Evolutionary conservation across 2,113 vertebrate species (phyloP).

Genomic region (Engraulis encrasicolus): DNA sequence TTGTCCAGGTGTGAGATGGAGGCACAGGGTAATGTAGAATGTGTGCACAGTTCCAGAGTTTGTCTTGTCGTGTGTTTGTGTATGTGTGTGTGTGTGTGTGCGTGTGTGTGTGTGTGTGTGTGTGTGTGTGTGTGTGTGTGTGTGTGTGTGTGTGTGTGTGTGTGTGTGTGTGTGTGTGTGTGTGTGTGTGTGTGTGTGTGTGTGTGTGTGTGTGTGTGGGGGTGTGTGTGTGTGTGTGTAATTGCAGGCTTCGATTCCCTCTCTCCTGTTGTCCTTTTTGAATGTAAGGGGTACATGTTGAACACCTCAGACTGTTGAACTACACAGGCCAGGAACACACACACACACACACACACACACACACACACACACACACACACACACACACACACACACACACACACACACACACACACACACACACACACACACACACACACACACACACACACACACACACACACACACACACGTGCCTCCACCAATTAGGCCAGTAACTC

Average conservation of each 20-base stretch:
- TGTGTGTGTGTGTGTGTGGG: neutral
- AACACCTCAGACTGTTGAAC: neutral
- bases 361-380: no score
- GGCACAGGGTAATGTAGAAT: no score
- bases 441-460: no score
- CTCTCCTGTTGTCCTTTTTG: no score
- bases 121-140: neutral
- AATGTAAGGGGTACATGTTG: neutral
- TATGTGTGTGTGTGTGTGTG: conserved; percentile 11
- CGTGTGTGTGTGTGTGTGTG: neutral
- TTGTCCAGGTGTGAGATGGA: no score
- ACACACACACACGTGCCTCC: no score
- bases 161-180: neutral
- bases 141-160: conserved; percentile 8
- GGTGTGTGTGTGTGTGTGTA: neutral
- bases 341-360: no score
- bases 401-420: no score
- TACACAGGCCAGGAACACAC: conserved; percentile 27
- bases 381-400: no score
- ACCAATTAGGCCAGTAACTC: conserved; percentile 28
- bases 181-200: neutral
- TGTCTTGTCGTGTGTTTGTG: neutral
- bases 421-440: no score
- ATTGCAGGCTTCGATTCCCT: no score
- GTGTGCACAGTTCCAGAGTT: no score